Conservation (phyloP, 2,888 invertebrate genomes). For the Baronia brevicornis region DNA sequence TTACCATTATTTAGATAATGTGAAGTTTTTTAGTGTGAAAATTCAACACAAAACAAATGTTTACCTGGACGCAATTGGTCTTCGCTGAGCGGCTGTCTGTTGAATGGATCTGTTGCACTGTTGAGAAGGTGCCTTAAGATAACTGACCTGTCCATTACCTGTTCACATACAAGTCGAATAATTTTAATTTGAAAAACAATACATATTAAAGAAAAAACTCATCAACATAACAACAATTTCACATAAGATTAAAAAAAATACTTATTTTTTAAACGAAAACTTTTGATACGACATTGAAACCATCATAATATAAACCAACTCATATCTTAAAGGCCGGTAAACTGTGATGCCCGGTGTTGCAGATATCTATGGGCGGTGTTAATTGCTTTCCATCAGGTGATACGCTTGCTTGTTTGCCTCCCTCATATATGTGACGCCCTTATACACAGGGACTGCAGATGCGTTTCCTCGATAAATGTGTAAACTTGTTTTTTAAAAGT, state of each 20-base stretch:
- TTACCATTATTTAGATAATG: not conserved
- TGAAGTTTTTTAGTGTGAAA: not conserved
- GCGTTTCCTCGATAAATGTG: too few species aligned
- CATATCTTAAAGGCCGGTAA: too few species aligned
- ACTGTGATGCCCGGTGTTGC: too few species aligned
- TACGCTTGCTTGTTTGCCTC: too few species aligned
- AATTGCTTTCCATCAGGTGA: too few species aligned
- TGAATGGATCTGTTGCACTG: conserved; percentile 98
- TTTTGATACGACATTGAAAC: too few species aligned
- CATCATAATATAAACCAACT: too few species aligned
- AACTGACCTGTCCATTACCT: conserved; percentile 94
- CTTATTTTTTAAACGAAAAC: too few species aligned
- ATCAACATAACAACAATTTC: conserved; percentile 1
- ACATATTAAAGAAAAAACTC: not conserved
- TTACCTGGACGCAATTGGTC: conserved; percentile 93
- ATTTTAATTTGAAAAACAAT: not conserved
- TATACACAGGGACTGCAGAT: too few species aligned
- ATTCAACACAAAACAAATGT: not conserved
- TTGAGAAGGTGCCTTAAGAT: conserved; percentile 95
- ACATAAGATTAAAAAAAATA: not conserved
- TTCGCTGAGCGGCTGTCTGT: conserved; percentile 94
- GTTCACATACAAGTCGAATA: conserved; percentile 9
- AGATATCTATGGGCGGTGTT: too few species aligned
- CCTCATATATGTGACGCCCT: too few species aligned
- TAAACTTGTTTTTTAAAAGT: too few species aligned